phyloP scores from a whole-genome alignment of 1,140 invertebrate species.

The Bombus superbus region DNA sequence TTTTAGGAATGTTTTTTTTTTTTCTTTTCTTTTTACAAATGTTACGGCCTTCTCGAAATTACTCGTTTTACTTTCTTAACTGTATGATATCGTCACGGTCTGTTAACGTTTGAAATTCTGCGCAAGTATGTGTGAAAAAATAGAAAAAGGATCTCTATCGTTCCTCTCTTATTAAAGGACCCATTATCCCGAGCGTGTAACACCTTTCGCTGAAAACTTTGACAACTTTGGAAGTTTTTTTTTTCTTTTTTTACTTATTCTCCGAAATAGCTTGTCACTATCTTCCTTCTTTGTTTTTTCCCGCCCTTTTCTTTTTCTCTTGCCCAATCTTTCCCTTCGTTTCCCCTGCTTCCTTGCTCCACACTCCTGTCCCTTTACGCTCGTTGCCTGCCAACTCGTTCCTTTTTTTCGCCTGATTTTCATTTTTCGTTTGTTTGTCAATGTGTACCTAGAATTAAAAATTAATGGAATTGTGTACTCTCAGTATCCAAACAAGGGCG shows the following conservation, averaged over 20 bases:
- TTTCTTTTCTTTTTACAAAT: not conserved
- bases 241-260: not conserved
- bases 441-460: conserved; percentile 74
- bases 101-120: not conserved
- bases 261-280: not conserved
- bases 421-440: conserved; percentile 70
- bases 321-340: not conserved
- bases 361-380: too few species aligned
- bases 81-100: not conserved
- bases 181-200: not conserved
- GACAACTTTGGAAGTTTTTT: not conserved
- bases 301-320: too few species aligned
- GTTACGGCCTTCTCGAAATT: conserved; percentile 20
- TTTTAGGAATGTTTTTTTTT: not conserved
- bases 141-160: not conserved
- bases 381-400: not conserved
- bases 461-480: conserved; percentile 76
- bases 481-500: conserved; percentile 70
- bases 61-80: conserved; percentile 18
- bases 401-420: not conserved
- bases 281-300: not conserved
- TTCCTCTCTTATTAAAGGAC: not conserved
- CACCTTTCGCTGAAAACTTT: not conserved
- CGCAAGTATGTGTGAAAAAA: not conserved
- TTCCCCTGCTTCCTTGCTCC: not conserved